Conservation (phyloP, 2,113 vertebrate species). For the Hystrix cristata region DNA sequence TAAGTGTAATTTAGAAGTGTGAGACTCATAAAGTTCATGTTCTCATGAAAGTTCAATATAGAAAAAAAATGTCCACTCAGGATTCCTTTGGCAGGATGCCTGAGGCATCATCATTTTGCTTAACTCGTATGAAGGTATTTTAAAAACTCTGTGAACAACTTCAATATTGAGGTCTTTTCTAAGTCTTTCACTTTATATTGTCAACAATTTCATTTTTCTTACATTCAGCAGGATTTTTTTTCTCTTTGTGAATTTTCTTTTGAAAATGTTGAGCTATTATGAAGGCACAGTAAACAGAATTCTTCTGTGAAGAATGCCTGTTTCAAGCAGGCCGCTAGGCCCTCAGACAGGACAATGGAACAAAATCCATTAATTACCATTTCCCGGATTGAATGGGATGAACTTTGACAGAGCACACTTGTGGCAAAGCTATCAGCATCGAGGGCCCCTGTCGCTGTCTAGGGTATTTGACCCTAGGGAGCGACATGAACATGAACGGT, state of each 20-base stretch:
- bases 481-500: background rate
- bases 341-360: constrained; percentile 51
- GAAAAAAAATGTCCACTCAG: constrained; percentile 75
- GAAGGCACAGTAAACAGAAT: constrained; percentile 73
- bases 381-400: constrained; percentile 35
- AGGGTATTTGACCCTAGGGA: background rate
- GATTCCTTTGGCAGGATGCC: constrained; percentile 73
- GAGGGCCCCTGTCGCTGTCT: rapidly evolving
- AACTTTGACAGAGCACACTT: constrained; percentile 44
- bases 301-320: constrained; percentile 67
- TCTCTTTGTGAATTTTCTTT: constrained; percentile 62
- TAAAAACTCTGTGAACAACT: constrained; percentile 64
- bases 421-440: background rate
- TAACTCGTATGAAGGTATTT: constrained; percentile 24
- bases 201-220: constrained; percentile 16
- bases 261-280: constrained; percentile 57
- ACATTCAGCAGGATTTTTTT: constrained; percentile 12
- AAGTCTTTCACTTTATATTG: constrained; percentile 57
- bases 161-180: constrained; percentile 60
- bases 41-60: constrained; percentile 82
- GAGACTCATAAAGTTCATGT: constrained; percentile 81
- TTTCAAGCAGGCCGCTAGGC: constrained; percentile 33
- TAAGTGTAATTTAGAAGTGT: constrained; percentile 83
- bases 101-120: background rate
- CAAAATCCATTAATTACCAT: constrained; percentile 50